These are phyloP conservation scores for Sminthurides aquaticus DNA, from an alignment of 2,888 invertebrate species.

Conservation along the genomic window DNA sequence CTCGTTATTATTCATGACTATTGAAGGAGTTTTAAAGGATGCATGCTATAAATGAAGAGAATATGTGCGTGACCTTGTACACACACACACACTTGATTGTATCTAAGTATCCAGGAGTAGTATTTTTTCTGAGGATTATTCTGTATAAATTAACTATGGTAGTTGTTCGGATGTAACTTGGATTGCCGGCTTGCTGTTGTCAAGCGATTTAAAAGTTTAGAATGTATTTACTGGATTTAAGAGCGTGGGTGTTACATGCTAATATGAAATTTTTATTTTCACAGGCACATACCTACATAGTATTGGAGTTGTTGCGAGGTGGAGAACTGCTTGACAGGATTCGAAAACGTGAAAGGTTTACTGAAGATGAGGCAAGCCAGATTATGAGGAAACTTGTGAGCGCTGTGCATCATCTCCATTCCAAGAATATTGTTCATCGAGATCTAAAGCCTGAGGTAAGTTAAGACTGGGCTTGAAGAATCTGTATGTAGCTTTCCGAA, in stretches of 20 bases:
- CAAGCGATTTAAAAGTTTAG: neutral
- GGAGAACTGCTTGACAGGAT: slow-evolving; percentile 71
- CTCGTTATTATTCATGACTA: too few relatives aligned
- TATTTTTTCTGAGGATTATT: too few relatives aligned
- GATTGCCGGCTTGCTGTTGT: too few relatives aligned
- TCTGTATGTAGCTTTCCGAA: neutral
- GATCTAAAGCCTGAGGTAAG: slow-evolving; percentile 88
- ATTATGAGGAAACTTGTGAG: slow-evolving; percentile 74
- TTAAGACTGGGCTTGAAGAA: neutral
- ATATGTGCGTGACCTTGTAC: too few relatives aligned
- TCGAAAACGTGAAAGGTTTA: slow-evolving; percentile 59
- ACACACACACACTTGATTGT: too few relatives aligned
- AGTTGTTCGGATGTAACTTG: too few relatives aligned
- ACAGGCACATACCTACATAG: slow-evolving; percentile 76
- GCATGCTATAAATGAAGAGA: too few relatives aligned
- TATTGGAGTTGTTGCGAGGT: slow-evolving; percentile 75
- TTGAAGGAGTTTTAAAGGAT: too few relatives aligned
- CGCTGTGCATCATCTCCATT: slow-evolving; percentile 79
- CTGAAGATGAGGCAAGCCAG: slow-evolving; percentile 68
- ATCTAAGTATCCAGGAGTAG: too few relatives aligned
- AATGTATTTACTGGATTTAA: too few relatives aligned
- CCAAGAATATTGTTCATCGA: slow-evolving; percentile 75
- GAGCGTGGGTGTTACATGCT: too few relatives aligned
- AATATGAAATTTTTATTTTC: slow-evolving; percentile 20
- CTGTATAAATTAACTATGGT: too few relatives aligned